Percentiles rank a stretch among this genome's conserved stretches.
Conservation (phyloP, 2,797 vertebrate genomes). For the Gallirallus australis region DNA sequence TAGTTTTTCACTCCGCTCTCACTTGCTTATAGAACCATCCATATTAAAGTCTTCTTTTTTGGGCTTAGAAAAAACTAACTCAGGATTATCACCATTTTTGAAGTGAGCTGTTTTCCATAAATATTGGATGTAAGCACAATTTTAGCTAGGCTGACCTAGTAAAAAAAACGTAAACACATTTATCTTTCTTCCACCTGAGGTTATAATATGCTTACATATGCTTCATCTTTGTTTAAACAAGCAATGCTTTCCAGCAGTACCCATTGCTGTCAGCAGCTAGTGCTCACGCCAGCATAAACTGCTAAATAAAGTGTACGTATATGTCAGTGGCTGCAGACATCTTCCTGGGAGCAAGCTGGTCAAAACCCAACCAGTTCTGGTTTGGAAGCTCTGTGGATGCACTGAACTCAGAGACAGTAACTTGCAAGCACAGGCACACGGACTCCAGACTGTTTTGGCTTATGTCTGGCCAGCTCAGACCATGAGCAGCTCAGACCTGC, state of each 20-base stretch:
- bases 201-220: neutral
- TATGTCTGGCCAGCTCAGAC: neutral
- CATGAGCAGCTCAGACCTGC: neutral
- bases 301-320: neutral
- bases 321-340: neutral
- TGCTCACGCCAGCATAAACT: neutral
- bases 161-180: neutral
- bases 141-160: neutral
- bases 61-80: neutral
- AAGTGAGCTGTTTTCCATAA: neutral
- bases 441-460: neutral
- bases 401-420: neutral
- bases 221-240: neutral
- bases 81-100: neutral
- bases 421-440: fast-evolving
- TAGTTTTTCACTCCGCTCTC: neutral
- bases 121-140: neutral
- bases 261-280: neutral
- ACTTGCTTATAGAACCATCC: neutral
- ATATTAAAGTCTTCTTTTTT: neutral
- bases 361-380: neutral
- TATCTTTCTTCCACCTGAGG: neutral
- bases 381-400: neutral
- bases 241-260: neutral
- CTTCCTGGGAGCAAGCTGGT: neutral